phyloP scores from a whole-genome alignment of 2,888 invertebrate genomes.

The Caenorhabditis sp. region DNA sequence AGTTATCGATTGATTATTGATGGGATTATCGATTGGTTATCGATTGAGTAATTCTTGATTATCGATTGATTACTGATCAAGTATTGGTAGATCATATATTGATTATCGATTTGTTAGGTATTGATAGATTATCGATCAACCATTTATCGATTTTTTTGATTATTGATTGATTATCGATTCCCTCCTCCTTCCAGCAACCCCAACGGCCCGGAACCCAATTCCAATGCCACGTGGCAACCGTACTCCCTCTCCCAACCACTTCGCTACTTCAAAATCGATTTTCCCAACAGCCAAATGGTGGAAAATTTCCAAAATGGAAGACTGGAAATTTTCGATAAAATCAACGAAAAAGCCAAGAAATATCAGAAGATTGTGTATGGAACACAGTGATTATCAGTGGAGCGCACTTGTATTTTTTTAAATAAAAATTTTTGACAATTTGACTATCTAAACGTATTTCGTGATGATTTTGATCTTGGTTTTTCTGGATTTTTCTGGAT shows the following conservation, averaged over 20 bases:
- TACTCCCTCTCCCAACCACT: slow-evolving; percentile 4
- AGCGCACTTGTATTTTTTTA: background rate
- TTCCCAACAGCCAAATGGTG: slow-evolving; percentile 26
- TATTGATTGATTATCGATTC: too few species aligned
- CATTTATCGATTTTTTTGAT: too few species aligned
- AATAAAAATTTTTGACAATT: too few species aligned
- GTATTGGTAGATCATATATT: too few species aligned
- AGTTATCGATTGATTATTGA: too few species aligned
- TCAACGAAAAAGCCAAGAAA: slow-evolving; percentile 4
- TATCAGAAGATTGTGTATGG: slow-evolving; percentile 38
- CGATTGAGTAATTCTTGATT: background rate
- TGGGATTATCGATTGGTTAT: too few species aligned
- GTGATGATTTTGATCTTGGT: too few species aligned
- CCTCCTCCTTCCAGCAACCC: background rate
- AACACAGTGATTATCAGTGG: background rate
- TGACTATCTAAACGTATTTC: too few species aligned
- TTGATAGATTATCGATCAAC: too few species aligned
- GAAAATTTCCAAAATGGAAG: slow-evolving; percentile 41
- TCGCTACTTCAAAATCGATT: slow-evolving; percentile 40
- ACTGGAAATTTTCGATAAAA: slow-evolving; percentile 18
- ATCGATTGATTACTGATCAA: too few species aligned
- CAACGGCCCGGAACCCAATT: background rate
- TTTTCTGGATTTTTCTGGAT: too few species aligned
- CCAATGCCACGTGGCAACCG: background rate
- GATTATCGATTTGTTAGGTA: background rate